A percentile compares a stretch with the other conserved stretches of the same genome.
Evolutionary conservation across 2,888 invertebrate species (phyloP).

Genomic region (Plagodis pulveraria): DNA sequence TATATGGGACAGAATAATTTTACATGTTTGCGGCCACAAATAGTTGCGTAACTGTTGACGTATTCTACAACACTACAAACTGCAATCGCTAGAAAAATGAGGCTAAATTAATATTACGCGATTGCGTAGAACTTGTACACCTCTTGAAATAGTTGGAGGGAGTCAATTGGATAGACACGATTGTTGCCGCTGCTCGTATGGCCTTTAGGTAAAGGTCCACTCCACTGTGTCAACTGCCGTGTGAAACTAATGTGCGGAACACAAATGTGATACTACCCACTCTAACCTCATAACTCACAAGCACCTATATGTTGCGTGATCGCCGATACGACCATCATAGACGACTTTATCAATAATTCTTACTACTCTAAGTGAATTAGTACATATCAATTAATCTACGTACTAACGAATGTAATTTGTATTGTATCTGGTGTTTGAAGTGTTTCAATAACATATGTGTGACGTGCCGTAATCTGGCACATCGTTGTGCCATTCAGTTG

Average conservation of each 20-base stretch:
- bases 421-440: neutral
- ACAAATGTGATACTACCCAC: constrained; percentile 4
- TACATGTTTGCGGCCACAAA: no score
- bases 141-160: constrained; percentile 41
- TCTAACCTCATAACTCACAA: neutral
- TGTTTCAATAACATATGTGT: constrained; percentile 4
- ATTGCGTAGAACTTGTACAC: constrained; percentile 29
- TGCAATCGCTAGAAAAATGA: constrained; percentile 45
- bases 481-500: constrained; percentile 17
- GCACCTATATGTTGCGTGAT: neutral
- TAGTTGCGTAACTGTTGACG: no score
- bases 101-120: constrained; percentile 44
- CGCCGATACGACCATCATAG: neutral
- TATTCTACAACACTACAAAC: neutral
- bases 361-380: neutral
- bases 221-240: constrained; percentile 28
- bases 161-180: constrained; percentile 50
- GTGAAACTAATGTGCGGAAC: constrained; percentile 24
- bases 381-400: neutral
- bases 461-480: constrained; percentile 6
- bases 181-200: constrained; percentile 9
- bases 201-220: constrained; percentile 16
- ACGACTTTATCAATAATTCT: neutral
- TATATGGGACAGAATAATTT: no score
- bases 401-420: neutral